Conservation (phyloP, 2,888 invertebrate genomes). For the Himalopsyche anomala region DNA sequence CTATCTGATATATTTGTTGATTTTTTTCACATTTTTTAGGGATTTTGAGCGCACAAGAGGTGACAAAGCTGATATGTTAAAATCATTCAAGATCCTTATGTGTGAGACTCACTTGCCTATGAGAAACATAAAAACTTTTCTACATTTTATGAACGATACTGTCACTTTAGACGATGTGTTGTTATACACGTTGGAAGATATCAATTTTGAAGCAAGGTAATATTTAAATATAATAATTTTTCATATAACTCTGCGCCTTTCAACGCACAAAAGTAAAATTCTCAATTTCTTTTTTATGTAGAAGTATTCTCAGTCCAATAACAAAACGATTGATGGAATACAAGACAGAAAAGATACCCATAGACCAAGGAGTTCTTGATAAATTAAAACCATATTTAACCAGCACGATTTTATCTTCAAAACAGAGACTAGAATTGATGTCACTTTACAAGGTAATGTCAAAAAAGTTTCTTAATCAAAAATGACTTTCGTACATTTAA, state of each 20-base stretch:
- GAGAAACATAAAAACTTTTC: slow-evolving; percentile 50
- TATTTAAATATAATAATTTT: slow-evolving; percentile 37
- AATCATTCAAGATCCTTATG: slow-evolving; percentile 52
- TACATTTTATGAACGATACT: slow-evolving; percentile 53
- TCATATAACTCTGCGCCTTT: not conserved
- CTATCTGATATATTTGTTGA: too few relatives aligned
- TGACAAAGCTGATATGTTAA: slow-evolving; percentile 49
- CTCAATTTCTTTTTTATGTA: not conserved
- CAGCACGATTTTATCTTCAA: slow-evolving; percentile 58
- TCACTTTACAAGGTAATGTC: slow-evolving; percentile 59
- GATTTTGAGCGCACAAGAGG: slow-evolving; percentile 59
- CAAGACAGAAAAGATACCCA: slow-evolving; percentile 51
- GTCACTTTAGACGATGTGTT: slow-evolving; percentile 58
- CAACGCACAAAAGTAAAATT: not conserved
- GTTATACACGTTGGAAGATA: slow-evolving; percentile 46
- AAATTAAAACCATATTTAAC: slow-evolving; percentile 60
- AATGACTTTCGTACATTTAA: not conserved
- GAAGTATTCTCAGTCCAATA: slow-evolving; percentile 49
- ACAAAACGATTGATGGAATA: slow-evolving; percentile 55
- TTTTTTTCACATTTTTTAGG: slow-evolving; percentile 43
- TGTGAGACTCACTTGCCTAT: slow-evolving; percentile 52
- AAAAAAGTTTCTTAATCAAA: too few relatives aligned
- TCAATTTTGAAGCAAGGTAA: slow-evolving; percentile 55
- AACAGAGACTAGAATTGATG: slow-evolving; percentile 62
- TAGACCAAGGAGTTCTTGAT: slow-evolving; percentile 55